Evolutionary conservation across 2,113 vertebrate genomes (phyloP).

Genomic region (Calidris pugnax): DNA sequence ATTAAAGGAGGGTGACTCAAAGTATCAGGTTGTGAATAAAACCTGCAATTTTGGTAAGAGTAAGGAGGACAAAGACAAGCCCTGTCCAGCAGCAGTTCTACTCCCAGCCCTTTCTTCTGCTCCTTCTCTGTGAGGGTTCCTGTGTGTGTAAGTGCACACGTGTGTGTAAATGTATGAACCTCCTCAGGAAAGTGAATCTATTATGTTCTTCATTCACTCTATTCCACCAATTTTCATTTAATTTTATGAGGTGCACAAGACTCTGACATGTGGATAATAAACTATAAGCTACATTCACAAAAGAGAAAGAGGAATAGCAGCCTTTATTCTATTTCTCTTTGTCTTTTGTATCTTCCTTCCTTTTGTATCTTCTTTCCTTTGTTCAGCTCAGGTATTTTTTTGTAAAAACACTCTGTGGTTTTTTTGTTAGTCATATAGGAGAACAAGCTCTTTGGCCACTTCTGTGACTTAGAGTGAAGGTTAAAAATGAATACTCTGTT

Average conservation of each 20-base stretch:
- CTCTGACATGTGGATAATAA: not conserved
- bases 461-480: not conserved
- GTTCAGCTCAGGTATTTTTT: not conserved
- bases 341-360: not conserved
- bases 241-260: not conserved
- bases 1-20: not conserved
- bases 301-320: not conserved
- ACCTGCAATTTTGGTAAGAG: not conserved
- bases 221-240: not conserved
- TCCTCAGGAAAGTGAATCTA: not conserved
- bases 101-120: not conserved
- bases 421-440: not conserved
- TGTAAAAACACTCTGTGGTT: not conserved
- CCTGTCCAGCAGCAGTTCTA: not conserved
- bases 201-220: not conserved
- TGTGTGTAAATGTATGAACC: accelerated
- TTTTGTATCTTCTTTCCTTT: not conserved
- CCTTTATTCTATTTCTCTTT: not conserved
- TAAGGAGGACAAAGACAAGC: not conserved
- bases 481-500: not conserved
- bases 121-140: not conserved
- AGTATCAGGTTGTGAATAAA: not conserved
- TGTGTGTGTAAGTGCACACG: not conserved
- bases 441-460: not conserved
- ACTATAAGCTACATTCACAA: not conserved